Conservation (phyloP, 2,113 vertebrate genomes). For the Panthera leo region DNA sequence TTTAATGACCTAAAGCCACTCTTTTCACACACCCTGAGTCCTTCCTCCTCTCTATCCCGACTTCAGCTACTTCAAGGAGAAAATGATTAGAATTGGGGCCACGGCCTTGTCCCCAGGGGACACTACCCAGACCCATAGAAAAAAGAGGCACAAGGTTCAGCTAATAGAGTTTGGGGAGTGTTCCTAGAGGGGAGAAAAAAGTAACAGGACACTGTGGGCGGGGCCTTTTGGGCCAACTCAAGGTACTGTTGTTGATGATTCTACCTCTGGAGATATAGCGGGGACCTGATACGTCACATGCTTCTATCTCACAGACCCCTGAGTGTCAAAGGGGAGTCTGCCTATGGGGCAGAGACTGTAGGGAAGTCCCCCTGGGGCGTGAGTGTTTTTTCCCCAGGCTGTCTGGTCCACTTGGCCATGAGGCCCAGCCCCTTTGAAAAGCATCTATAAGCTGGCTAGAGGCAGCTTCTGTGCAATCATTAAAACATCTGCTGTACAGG, state of each 20-base stretch:
- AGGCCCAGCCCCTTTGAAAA: not conserved
- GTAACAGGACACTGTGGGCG: accelerated
- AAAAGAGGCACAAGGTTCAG: not conserved
- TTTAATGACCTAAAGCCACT: not conserved
- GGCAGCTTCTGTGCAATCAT: not conserved
- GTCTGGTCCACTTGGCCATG: too few species aligned
- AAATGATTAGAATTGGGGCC: too few species aligned
- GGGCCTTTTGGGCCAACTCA: not conserved
- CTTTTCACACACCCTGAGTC: not conserved
- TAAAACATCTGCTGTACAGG: not conserved
- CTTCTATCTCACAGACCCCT: too few species aligned
- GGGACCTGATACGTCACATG: not conserved
- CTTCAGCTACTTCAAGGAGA: not conserved
- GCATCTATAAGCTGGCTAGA: not conserved
- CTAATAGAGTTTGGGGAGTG: not conserved
- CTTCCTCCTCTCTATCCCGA: not conserved
- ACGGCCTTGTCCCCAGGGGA: too few species aligned
- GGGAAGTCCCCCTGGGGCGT: not conserved
- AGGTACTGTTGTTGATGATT: too few species aligned
- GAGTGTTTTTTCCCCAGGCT: not conserved
- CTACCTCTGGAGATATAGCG: not conserved
- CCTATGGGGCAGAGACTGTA: too few species aligned
- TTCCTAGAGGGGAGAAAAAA: not conserved
- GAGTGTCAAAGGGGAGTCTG: not conserved
- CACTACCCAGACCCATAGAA: not conserved